phyloP scores from a whole-genome alignment of 2,888 invertebrate genomes.

The Chrysopilus asiliformis region DNA sequence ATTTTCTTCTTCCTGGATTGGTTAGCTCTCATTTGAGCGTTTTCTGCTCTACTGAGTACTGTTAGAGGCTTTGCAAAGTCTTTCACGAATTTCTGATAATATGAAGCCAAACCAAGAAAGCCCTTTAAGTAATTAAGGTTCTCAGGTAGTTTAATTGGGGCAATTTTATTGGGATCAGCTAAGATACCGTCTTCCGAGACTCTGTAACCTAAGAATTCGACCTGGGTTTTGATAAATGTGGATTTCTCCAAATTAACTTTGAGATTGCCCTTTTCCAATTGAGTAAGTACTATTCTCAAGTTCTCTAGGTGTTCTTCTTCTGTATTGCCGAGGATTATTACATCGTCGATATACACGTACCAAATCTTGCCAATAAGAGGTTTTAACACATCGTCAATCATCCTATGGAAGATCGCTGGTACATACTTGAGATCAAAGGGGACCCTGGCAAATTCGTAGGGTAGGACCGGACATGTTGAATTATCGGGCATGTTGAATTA shows the following conservation, averaged over 20 bases:
- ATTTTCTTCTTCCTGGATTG: constrained; percentile 2
- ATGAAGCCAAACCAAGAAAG: constrained; percentile 7
- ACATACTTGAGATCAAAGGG: constrained; percentile 6
- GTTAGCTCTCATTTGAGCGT: constrained; percentile 1
- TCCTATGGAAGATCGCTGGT: constrained; percentile 15
- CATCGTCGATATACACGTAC: constrained; percentile 13
- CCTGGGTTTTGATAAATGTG: background rate
- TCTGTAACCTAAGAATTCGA: constrained; percentile 6
- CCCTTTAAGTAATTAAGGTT: constrained; percentile 8
- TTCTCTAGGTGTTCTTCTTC: constrained; percentile 4
- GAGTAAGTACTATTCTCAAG: constrained; percentile 1
- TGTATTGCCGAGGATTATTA: constrained; percentile 4
- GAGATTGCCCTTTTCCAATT: constrained; percentile 1
- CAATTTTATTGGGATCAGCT: constrained; percentile 6
- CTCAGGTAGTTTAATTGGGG: constrained; percentile 3
- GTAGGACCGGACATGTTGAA: no score
- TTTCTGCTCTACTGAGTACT: background rate
- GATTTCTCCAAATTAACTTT: constrained; percentile 4
- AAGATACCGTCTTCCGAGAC: constrained; percentile 4
- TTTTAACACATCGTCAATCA: constrained; percentile 16
- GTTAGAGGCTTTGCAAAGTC: constrained; percentile 4
- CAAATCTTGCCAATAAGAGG: constrained; percentile 11
- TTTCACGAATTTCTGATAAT: background rate
- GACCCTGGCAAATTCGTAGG: constrained; percentile 7
- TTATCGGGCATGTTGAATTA: no score